Evolutionary conservation across 2,797 vertebrate species (phyloP).

Genomic region (Limosa lapponica): DNA sequence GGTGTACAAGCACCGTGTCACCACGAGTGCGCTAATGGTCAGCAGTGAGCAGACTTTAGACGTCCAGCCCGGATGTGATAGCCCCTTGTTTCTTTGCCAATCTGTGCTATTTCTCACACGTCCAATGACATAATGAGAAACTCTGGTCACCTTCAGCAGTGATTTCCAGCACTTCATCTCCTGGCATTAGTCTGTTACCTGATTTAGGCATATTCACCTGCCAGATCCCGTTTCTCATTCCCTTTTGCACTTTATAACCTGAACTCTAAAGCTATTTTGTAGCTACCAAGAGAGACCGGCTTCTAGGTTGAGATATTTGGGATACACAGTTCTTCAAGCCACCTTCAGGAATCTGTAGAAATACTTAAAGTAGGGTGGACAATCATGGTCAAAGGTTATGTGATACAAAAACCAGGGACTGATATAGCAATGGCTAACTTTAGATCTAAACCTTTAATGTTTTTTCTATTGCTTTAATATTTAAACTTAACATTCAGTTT

Average conservation of each 20-base stretch:
- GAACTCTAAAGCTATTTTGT: constrained; percentile 55
- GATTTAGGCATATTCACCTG: constrained; percentile 38
- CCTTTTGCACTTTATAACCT: constrained; percentile 61
- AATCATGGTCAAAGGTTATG: constrained; percentile 6
- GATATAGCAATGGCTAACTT: not conserved
- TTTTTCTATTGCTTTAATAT: constrained; percentile 45
- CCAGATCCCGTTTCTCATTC: constrained; percentile 62
- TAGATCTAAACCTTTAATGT: not conserved
- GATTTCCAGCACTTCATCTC: constrained; percentile 65
- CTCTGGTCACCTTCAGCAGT: constrained; percentile 60
- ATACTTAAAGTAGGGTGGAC: constrained; percentile 45
- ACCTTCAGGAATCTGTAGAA: constrained; percentile 60
- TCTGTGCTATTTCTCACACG: constrained; percentile 59
- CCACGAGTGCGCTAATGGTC: not conserved
- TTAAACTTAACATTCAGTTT: constrained; percentile 44
- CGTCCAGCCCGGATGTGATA: not conserved
- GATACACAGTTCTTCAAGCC: constrained; percentile 57
- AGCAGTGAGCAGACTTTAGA: not conserved
- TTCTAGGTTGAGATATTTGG: constrained; percentile 50
- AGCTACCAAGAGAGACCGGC: constrained; percentile 52
- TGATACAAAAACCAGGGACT: constrained; percentile 34
- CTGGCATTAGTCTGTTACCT: constrained; percentile 60
- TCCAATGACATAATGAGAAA: constrained; percentile 36
- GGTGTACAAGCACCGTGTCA: not conserved
- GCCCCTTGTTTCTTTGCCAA: constrained; percentile 60